phyloP scores from a whole-genome alignment of 1,140 invertebrate genomes.

The Paraescarpia echinospica region DNA sequence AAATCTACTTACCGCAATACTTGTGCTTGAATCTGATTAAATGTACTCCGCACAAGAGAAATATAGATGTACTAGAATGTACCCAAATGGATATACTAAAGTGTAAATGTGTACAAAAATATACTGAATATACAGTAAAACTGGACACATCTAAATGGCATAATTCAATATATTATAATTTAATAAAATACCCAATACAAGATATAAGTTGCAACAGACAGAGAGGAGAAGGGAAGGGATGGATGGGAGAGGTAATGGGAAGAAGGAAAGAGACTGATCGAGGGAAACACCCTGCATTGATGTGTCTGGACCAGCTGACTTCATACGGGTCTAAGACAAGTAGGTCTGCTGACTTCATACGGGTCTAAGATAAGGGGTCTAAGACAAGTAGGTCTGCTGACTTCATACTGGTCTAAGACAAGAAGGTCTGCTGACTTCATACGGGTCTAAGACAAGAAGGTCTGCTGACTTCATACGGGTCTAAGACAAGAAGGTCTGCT shows the following conservation, averaged over 20 bases:
- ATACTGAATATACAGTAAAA: neutral
- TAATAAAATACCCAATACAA: neutral
- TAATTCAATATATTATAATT: neutral
- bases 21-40: neutral
- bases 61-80: neutral
- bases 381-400: neutral
- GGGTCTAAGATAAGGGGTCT: neutral
- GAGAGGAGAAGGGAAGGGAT: neutral
- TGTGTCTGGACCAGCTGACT: neutral
- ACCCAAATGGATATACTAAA: neutral
- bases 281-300: no score
- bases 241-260: no score
- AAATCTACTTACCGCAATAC: neutral
- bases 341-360: neutral
- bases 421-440: neutral
- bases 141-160: neutral
- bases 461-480: neutral
- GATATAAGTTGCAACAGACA: neutral
- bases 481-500: neutral
- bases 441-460: neutral
- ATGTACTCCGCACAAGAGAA: neutral
- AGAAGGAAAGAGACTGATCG: neutral
- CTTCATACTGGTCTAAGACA: neutral
- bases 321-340: neutral
- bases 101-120: neutral